Evolutionary conservation across 2,888 invertebrate genomes (phyloP), one percentile per base, ranked within the genome.

Genomic region (Neoitamus cyanurus): DNA sequence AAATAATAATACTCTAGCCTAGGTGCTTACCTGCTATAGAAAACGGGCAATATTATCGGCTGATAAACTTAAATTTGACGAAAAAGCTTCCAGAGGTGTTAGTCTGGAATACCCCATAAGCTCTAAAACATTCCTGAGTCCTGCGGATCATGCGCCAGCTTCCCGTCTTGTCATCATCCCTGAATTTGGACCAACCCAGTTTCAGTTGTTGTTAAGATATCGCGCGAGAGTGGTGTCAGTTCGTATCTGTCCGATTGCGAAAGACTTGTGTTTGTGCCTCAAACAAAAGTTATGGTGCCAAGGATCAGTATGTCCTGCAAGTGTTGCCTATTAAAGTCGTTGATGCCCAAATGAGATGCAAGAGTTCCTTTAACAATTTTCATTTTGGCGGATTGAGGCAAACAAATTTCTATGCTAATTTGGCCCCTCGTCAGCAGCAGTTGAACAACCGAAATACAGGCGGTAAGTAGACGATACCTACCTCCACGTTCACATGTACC

Each of bases 261-360:
- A 77, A 42, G 36, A 77, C 13, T 77, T 77, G 77, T 73, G 73
- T 77, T 42, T 77, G 77, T 46, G 42, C 13, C 42, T 77, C 31
- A 77, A 73, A 36, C 58, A 20, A 34, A 73, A 73, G 28, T 77
- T 77, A 77, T 77, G 77, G 77, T 77, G 46, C 77, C 30, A 77
- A 77, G 30, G 42, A 77, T 77, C 36, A 20, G 46, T 15, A 46
- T 42, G 77, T 77, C 28, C 46, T 77, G 7, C 7, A 77, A 77
- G 77, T 77, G 77, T 13, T 30, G 6, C 6, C 13, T n/a, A 13
- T 46, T 46, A 20, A 77, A 46, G 25, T 77, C 11, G 1, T n/a
- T 5, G 25, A 46, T 25, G 30, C 46, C 30, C 7, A 42, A 77
- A 77, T 42, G 77, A 77, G 13, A 77, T 46, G 25, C n/a, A 37